phyloP scores from a whole-genome alignment of 2,113 vertebrate species.

The Ciconia maguari region DNA sequence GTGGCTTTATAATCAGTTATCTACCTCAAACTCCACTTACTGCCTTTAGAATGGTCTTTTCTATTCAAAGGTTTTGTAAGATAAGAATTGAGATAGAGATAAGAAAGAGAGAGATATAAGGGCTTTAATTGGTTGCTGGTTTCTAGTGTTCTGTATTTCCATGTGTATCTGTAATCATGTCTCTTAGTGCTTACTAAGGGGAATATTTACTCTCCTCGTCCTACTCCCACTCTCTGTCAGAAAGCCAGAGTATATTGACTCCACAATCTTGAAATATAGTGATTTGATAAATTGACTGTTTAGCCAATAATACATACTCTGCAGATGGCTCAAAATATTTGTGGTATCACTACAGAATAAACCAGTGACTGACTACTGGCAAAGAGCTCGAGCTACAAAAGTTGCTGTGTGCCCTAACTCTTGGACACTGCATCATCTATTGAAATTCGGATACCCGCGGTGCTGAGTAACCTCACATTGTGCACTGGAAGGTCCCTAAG shows the following conservation, averaged over 20 bases:
- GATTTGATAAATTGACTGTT: neutral
- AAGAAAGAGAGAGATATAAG: constrained; percentile 5
- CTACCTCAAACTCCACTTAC: neutral
- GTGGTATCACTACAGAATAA: neutral
- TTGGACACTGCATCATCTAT: neutral
- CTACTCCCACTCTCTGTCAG: neutral
- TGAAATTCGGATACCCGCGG: neutral
- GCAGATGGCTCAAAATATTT: neutral
- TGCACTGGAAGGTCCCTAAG: neutral
- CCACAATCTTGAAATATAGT: neutral
- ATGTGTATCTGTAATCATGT: neutral
- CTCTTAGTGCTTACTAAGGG: neutral
- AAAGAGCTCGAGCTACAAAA: neutral
- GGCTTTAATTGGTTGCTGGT: constrained; percentile 31
- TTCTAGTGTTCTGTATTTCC: neutral
- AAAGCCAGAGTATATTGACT: neutral
- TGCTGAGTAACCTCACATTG: neutral
- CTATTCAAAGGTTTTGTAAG: constrained; percentile 21
- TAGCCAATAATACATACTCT: neutral
- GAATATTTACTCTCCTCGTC: neutral
- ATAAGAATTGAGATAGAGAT: constrained; percentile 34
- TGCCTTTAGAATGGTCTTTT: neutral
- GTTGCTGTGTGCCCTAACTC: neutral
- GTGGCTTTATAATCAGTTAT: neutral
- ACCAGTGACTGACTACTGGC: neutral